These are phyloP conservation scores for Oreochromis tanganicae DNA, from an alignment of 2,113 vertebrate genomes.

Conservation along the genomic window DNA sequence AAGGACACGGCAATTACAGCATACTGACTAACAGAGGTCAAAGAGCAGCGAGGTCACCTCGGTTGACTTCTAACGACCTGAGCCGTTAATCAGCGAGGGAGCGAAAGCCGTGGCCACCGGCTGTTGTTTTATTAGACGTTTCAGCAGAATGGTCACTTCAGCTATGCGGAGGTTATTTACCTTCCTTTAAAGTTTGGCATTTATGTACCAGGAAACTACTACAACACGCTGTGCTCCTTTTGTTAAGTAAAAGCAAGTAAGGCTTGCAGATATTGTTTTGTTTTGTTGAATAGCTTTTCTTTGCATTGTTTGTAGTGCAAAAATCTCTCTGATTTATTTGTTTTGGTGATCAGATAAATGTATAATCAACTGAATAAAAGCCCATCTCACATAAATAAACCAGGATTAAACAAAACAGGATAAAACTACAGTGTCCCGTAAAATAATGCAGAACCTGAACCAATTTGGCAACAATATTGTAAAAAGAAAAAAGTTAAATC, in stretches of 20 bases:
- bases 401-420: background rate
- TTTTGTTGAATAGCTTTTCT: background rate
- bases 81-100: slow-evolving; percentile 22
- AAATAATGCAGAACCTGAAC: background rate
- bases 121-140: slow-evolving; percentile 18
- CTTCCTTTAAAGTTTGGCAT: slow-evolving; percentile 9
- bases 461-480: background rate
- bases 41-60: background rate
- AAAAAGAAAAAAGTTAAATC: background rate
- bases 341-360: background rate
- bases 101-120: background rate
- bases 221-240: background rate
- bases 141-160: background rate
- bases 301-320: fast-evolving
- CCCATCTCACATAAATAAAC: background rate
- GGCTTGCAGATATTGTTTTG: background rate
- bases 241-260: background rate
- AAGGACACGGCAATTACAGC: slow-evolving; percentile 6
- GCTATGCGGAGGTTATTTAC: background rate
- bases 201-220: background rate
- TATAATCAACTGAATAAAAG: background rate
- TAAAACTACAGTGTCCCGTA: background rate
- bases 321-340: background rate
- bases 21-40: slow-evolving; percentile 1
- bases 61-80: background rate